A percentile compares a stretch with the other conserved stretches of the same genome.
These are phyloP conservation scores for Sebastes glaucus DNA, from an alignment of 2,797 vertebrate species.

Conservation along the genomic window DNA sequence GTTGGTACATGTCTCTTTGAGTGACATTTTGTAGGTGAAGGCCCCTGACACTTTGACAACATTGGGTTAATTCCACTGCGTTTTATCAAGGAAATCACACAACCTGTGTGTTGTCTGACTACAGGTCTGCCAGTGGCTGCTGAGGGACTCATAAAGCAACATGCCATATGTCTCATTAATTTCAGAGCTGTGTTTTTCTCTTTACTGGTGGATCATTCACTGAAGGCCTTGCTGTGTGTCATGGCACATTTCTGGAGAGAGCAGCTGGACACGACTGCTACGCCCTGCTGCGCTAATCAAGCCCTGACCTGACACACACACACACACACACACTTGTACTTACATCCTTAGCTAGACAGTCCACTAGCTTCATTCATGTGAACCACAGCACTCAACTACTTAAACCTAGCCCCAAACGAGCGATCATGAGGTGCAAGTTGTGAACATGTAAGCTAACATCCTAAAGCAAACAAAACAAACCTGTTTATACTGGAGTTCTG, in stretches of 20 bases:
- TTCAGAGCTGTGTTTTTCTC: conserved; percentile 18
- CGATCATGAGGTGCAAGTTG: not conserved
- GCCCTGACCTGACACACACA: conserved; percentile 43
- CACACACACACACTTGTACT: conserved; percentile 1
- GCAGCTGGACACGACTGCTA: conserved; percentile 59
- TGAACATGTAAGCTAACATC: not conserved
- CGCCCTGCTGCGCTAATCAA: conserved; percentile 58
- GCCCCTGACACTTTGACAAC: not conserved
- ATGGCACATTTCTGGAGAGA: conserved; percentile 60
- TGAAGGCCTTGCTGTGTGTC: conserved; percentile 45
- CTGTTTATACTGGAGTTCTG: not conserved
- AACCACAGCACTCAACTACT: not conserved
- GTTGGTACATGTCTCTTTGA: not conserved
- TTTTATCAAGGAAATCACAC: conserved; percentile 3
- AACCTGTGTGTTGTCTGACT: conserved; percentile 18
- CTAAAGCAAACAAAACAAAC: not conserved
- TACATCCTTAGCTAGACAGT: conserved; percentile 6
- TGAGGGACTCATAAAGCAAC: conserved; percentile 37
- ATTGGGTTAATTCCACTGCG: not conserved
- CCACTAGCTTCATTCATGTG: not conserved
- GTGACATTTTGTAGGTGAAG: not conserved
- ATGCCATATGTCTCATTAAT: conserved; percentile 53
- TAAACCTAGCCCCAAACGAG: not conserved
- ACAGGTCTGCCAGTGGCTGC: conserved; percentile 25
- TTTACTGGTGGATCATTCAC: conserved; percentile 49